phyloP scores from a whole-genome alignment of 2,888 invertebrate species.

The Panorpa germanica region DNA sequence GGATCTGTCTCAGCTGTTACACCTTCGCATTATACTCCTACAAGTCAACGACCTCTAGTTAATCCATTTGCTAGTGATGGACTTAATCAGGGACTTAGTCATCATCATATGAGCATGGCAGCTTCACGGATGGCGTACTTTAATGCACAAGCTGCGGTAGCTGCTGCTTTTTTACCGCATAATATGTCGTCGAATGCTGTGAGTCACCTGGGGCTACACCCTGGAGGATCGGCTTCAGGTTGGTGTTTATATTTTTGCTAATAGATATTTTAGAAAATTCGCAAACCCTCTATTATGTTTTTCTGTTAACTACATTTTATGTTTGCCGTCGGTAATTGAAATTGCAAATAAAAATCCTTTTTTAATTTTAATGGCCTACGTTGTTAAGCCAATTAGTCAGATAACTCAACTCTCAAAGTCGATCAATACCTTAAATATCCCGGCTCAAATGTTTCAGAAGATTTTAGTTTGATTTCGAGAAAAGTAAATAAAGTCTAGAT shows the following conservation, averaged over 20 bases:
- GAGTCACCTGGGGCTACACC: constrained; percentile 22
- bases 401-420: too few species aligned
- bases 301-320: too few species aligned
- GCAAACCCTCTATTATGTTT: too few species aligned
- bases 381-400: too few species aligned
- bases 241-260: constrained; percentile 9
- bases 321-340: too few species aligned
- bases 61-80: constrained; percentile 15
- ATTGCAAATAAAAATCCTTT: too few species aligned
- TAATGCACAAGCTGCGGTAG: constrained; percentile 82
- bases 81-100: too few species aligned
- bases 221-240: constrained; percentile 22
- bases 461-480: too few species aligned
- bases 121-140: constrained; percentile 75
- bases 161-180: constrained; percentile 68
- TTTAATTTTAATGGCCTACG: too few species aligned
- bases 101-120: constrained; percentile 25
- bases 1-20: constrained; percentile 13
- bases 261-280: constrained; percentile 4
- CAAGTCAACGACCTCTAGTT: constrained; percentile 14
- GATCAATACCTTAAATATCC: too few species aligned
- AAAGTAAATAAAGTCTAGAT: too few species aligned
- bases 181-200: constrained; percentile 32
- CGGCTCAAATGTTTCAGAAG: too few species aligned
- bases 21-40: constrained; percentile 15